These are phyloP conservation scores for Glaucidium brasilianum DNA, from an alignment of 2,113 vertebrate genomes.

Conservation along the genomic window DNA sequence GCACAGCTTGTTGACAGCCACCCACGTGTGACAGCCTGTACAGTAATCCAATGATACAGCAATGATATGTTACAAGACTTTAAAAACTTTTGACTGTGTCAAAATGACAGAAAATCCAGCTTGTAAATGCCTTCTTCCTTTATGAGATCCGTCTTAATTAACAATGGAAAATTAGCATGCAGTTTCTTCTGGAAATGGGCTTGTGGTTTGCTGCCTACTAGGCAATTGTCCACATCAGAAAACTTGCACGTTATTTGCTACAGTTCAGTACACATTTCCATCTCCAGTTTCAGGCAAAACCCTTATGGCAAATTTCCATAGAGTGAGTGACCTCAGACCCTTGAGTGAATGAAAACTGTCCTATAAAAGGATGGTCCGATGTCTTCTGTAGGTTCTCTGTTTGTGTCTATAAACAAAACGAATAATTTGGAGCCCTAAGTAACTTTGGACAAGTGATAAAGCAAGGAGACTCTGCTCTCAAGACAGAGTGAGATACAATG, in stretches of 20 bases:
- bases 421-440: background rate
- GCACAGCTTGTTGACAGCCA: conserved; percentile 47
- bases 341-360: background rate
- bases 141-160: background rate
- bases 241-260: background rate
- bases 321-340: background rate
- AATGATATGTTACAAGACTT: background rate
- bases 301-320: background rate
- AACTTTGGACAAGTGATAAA: background rate
- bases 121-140: background rate
- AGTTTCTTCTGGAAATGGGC: background rate
- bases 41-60: background rate
- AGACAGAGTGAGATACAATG: background rate
- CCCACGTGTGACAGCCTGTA: conserved; percentile 24
- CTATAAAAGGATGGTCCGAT: background rate
- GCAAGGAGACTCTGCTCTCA: background rate
- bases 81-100: background rate
- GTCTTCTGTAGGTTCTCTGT: background rate
- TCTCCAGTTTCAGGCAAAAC: background rate
- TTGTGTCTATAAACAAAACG: background rate
- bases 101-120: background rate
- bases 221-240: background rate
- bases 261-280: background rate
- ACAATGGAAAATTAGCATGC: background rate
- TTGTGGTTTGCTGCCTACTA: background rate